Conservation (phyloP, 1,140 invertebrate genomes). For the Temnothorax longispinosus region DNA sequence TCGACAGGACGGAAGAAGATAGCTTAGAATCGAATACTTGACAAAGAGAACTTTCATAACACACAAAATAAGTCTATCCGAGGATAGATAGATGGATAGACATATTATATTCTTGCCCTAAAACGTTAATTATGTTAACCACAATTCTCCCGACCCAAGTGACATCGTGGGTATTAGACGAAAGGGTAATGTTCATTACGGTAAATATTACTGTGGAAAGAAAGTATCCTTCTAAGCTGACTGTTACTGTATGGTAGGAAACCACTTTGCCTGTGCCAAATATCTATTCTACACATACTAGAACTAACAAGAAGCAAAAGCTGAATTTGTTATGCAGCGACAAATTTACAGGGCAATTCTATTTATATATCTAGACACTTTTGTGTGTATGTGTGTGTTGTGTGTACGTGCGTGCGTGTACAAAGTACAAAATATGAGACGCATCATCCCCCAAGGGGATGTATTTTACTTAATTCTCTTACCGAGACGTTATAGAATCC, state of each 20-base stretch:
- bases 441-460: conserved; percentile 25
- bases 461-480: not conserved
- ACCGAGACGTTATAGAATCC: not conserved
- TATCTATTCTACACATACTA: conserved; percentile 4
- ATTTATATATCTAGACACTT: conserved; percentile 23
- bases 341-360: conserved; percentile 37
- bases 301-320: not conserved
- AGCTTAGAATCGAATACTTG: not conserved
- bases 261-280: conserved; percentile 60
- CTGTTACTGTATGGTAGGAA: conserved; percentile 4
- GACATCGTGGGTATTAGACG: not conserved
- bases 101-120: conserved; percentile 12
- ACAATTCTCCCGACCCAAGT: not conserved
- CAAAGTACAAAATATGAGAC: conserved; percentile 40
- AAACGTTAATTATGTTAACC: conserved; percentile 23
- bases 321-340: conserved; percentile 26
- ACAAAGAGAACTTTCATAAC: conserved; percentile 15
- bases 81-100: not conserved
- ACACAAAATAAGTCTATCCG: not conserved
- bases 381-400: too few species aligned
- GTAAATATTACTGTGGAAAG: not conserved
- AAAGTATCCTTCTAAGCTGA: conserved; percentile 12
- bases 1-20: not conserved
- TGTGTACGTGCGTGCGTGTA: not conserved
- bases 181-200: not conserved